Base-by-base conservation (phyloP, 2,888 invertebrate genomes). In the Thyatira batis region DNA sequence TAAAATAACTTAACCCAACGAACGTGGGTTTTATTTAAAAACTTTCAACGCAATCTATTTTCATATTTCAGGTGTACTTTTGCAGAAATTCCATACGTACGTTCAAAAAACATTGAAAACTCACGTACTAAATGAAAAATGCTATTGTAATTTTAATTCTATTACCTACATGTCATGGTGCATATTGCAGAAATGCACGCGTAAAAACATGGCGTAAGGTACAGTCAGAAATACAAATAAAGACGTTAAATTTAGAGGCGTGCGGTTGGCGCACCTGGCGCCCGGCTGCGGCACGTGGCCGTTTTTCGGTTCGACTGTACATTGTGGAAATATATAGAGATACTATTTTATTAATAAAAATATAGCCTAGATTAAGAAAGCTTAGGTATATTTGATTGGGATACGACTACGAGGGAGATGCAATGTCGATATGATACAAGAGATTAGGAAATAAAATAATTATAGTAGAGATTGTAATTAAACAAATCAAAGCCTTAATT, bases 171-270 rank as follows among this genome's bases (percentile, higher is more conserved):
- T 80, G 81, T 84, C 82, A 82, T 74, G 72, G 80, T 69, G 74
- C 63, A 67, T 76, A 17, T 74, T 62, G 76, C 76, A 71, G 57
- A 63, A 61, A 53, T 53, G 65, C 50, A 6, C 10, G 50, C 57
- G 63, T 69, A 64, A 65, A 65, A 69, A 69, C 67, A 67, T 63
- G 43, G 43, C 8, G 20, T 21, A 50, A 61, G 69, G 87, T 87
- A 89, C 86, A 85, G 83, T 86, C 87, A 67, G 76, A 74, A 85
- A 87, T 81, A 89, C 85, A 87, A 89, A 90, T 91, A 90, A 89
- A 90, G 87, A 89, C 80, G 89, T 85, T 91, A 90, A 89, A 91
- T 91, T 89, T 91, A 91, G 91, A 85, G 85, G 71, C 78, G 81
- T 83, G 90, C 83, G 90, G 90, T 88, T 72, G 74, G 79, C 73